Conservation (phyloP, 2,797 vertebrate genomes). For the Anguilla pacifica region DNA sequence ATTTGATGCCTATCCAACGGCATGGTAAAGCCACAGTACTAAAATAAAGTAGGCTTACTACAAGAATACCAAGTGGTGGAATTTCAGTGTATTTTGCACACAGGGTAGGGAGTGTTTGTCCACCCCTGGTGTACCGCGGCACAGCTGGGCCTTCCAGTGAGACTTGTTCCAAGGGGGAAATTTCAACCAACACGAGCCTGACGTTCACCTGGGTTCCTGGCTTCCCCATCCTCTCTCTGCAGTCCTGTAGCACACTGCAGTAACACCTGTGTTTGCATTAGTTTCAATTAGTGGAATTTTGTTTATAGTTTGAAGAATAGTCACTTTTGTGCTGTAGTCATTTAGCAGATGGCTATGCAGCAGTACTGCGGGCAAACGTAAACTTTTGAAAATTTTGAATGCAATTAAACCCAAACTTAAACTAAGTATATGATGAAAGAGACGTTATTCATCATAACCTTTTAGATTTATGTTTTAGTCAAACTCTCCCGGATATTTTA, state of each 20-base stretch:
- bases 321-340: not conserved
- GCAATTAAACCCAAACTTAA: not conserved
- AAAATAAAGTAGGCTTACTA: not conserved
- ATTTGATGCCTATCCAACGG: not conserved
- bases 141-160: not conserved
- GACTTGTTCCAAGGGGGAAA: not conserved
- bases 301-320: not conserved
- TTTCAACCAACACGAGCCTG: not conserved
- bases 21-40: not conserved
- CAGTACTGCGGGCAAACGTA: not conserved
- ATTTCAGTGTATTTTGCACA: too few species aligned
- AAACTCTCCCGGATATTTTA: slow-evolving; percentile 3
- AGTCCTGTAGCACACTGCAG: not conserved
- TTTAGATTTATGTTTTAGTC: slow-evolving; percentile 20
- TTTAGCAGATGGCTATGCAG: not conserved
- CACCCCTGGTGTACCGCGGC: not conserved
- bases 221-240: not conserved
- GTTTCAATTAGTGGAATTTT: not conserved
- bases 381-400: not conserved
- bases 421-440: slow-evolving; percentile 2
- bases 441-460: not conserved
- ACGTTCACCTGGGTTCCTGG: not conserved
- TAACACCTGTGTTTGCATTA: not conserved
- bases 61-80: not conserved
- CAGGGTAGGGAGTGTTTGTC: not conserved